Evolutionary conservation across 2,888 invertebrate genomes (phyloP).

Genomic region (Endomychus coccineus): DNA sequence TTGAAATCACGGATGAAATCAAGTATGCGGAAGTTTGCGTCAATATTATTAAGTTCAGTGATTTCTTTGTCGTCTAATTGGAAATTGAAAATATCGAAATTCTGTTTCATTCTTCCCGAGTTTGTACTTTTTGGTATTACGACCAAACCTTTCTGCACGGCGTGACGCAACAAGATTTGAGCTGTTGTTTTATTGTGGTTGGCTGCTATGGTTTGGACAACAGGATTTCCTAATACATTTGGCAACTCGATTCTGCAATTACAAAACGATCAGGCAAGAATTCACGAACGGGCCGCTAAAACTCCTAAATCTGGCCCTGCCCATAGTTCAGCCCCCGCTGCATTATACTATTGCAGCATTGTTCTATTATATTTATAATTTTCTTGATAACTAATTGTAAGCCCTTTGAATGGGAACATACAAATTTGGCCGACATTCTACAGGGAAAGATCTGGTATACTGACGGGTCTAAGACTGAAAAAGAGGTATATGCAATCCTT

Average conservation of each 20-base stretch:
- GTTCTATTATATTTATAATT: too few species aligned
- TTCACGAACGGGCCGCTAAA: too few species aligned
- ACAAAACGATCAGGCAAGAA: too few species aligned
- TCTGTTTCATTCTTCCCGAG: conserved; percentile 60
- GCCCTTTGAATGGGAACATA: too few species aligned
- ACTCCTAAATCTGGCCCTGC: too few species aligned
- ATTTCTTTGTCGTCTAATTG: conserved; percentile 47
- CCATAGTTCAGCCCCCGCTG: too few species aligned
- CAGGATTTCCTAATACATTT: conserved; percentile 56
- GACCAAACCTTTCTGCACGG: conserved; percentile 60
- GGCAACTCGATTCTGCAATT: conserved; percentile 52
- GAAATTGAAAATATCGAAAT: conserved; percentile 67
- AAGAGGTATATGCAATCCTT: too few species aligned
- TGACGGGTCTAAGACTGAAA: too few species aligned
- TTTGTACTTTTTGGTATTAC: conserved; percentile 79
- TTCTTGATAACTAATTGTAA: too few species aligned
- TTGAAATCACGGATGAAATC: conserved; percentile 67
- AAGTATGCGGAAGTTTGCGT: conserved; percentile 64
- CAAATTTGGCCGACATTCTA: too few species aligned
- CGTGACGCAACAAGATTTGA: conserved; percentile 60
- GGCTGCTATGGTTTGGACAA: conserved; percentile 45
- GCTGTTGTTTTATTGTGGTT: conserved; percentile 63
- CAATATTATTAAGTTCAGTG: conserved; percentile 54
- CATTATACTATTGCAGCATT: too few species aligned
- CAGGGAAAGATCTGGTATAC: too few species aligned